Percentiles rank a stretch among this genome's conserved stretches.
These are phyloP conservation scores for Porites rus DNA, from an alignment of 92 coral and sea anemone species.

Conservation along the genomic window DNA sequence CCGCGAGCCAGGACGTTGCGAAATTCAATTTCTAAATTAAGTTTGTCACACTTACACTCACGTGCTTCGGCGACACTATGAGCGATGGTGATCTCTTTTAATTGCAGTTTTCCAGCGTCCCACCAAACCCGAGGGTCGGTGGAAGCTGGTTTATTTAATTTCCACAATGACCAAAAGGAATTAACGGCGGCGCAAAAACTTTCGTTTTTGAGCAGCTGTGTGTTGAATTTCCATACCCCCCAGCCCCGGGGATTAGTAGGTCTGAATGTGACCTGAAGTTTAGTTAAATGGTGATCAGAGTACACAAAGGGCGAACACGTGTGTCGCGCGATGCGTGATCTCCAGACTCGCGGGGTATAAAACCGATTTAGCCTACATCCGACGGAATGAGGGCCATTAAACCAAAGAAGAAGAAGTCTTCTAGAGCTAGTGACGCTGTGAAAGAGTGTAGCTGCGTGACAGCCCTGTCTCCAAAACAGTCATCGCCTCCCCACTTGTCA, in stretches of 20 bases:
- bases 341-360: constrained; percentile 1
- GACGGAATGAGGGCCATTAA: background rate
- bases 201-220: background rate
- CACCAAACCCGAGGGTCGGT: constrained; percentile 14
- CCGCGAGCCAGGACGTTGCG: constrained; percentile 1
- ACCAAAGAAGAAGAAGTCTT: background rate
- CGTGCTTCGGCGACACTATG: background rate
- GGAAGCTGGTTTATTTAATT: background rate
- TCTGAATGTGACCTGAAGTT: background rate
- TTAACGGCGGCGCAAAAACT: background rate
- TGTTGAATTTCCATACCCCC: constrained; percentile 51
- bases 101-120: constrained; percentile 1
- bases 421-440: too few relatives aligned
- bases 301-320: background rate
- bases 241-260: constrained; percentile 6
- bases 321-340: background rate
- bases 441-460: too few relatives aligned
- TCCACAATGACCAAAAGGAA: background rate
- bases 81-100: constrained; percentile 16
- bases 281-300: constrained; percentile 15
- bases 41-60: background rate
- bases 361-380: constrained; percentile 13
- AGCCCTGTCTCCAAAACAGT: too few relatives aligned
- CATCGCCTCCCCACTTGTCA: too few relatives aligned
- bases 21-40: constrained; percentile 11